A percentile compares a stretch with the other conserved stretches of the same genome.
Conservation (phyloP, 2,888 invertebrate species). For the Apamea epomidion region DNA sequence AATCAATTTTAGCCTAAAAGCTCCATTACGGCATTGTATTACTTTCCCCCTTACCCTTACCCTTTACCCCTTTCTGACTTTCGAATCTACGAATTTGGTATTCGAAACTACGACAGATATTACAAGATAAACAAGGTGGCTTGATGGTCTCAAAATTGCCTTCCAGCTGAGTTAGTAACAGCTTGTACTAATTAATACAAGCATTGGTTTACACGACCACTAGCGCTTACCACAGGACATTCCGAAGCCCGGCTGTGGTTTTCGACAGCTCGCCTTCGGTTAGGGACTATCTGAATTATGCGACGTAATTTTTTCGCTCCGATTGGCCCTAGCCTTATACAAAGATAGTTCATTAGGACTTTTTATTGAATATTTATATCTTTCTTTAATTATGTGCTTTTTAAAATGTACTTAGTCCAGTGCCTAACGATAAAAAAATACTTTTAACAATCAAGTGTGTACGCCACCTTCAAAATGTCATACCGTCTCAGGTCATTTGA, state of each 20-base stretch:
- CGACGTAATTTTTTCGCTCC: not conserved
- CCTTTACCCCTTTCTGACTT: not conserved
- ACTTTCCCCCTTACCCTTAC: no score
- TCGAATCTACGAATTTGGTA: not conserved
- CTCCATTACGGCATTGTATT: not conserved
- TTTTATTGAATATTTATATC: not conserved
- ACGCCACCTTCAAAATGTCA: constrained; percentile 38
- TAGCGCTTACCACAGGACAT: constrained; percentile 28
- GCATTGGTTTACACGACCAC: constrained; percentile 30
- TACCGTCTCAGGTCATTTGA: constrained; percentile 42
- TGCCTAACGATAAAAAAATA: not conserved
- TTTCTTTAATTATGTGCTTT: not conserved
- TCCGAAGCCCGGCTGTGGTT: constrained; percentile 22
- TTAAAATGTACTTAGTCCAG: not conserved
- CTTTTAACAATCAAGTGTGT: not conserved
- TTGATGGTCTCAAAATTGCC: constrained; percentile 9
- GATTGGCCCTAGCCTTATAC: not conserved
- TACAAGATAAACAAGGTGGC: constrained; percentile 20
- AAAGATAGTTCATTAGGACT: not conserved
- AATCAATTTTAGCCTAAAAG: not conserved
- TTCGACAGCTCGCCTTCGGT: not conserved
- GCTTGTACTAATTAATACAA: constrained; percentile 35
- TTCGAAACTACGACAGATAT: constrained; percentile 8
- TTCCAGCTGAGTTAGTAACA: constrained; percentile 29
- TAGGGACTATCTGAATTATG: not conserved